Evolutionary conservation across 2,113 vertebrate genomes (phyloP).

Genomic region (Ardeotis arabs): DNA sequence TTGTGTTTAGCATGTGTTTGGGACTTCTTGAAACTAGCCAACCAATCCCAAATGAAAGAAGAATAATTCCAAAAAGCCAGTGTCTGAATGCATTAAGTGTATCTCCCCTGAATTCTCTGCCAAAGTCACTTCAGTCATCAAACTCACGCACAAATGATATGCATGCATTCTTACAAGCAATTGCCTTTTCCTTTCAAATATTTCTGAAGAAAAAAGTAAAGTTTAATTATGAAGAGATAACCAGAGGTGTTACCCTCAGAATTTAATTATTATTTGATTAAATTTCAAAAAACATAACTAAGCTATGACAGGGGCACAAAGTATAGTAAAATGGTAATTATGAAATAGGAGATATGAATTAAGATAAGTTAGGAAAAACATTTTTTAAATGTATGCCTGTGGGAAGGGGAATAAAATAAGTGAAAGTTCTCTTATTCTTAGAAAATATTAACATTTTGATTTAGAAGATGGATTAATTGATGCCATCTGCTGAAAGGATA

Average conservation of each 20-base stretch:
- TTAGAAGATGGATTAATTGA: slow-evolving; percentile 13
- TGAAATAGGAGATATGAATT: slow-evolving; percentile 66
- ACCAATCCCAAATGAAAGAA: not conserved
- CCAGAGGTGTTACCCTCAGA: slow-evolving; percentile 71
- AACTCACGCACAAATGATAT: slow-evolving; percentile 27
- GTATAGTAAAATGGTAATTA: slow-evolving; percentile 74
- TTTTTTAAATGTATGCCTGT: slow-evolving; percentile 14
- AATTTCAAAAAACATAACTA: slow-evolving; percentile 69
- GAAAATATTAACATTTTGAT: slow-evolving; percentile 19
- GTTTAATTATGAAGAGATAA: slow-evolving; percentile 78
- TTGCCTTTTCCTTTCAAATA: slow-evolving; percentile 38
- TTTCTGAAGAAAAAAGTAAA: slow-evolving; percentile 61
- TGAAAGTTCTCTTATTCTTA: not conserved
- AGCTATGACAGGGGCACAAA: slow-evolving; percentile 63
- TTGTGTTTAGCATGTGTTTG: not conserved
- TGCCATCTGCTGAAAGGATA: slow-evolving; percentile 1
- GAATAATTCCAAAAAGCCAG: not conserved
- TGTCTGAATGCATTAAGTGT: not conserved
- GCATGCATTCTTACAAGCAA: slow-evolving; percentile 29
- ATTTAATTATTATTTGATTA: slow-evolving; percentile 82
- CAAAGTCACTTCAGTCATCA: slow-evolving; percentile 58
- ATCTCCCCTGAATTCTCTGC: not conserved
- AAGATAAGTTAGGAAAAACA: slow-evolving; percentile 65
- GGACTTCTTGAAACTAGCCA: not conserved
- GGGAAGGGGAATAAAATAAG: slow-evolving; percentile 31